Evolutionary conservation across 2,888 invertebrate genomes (phyloP).

Genomic region (Parasteatoda lunata): DNA sequence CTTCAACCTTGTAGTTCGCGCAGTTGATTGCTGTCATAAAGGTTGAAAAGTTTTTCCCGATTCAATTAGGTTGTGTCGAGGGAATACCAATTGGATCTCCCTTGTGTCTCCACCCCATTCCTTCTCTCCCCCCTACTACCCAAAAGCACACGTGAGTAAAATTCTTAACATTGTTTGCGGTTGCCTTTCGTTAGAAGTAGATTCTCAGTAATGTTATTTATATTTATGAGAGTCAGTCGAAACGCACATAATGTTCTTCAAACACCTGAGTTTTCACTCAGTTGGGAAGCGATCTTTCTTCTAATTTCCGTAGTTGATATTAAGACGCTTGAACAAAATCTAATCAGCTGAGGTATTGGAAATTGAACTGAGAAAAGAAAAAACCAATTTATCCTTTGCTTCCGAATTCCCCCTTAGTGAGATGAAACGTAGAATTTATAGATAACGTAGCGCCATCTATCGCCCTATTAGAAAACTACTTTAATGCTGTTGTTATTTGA

Average conservation of each 20-base stretch:
- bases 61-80: conserved; percentile 49
- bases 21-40: conserved; percentile 58
- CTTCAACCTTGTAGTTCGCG: not conserved
- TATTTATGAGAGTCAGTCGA: conserved; percentile 32
- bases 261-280: conserved; percentile 7
- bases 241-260: conserved; percentile 22
- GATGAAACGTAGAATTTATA: not conserved
- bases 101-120: not conserved
- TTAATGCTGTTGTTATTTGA: no score
- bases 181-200: conserved; percentile 38
- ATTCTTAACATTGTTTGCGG: conserved; percentile 45
- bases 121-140: not conserved
- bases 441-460: conserved; percentile 34
- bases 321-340: not conserved
- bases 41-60: conserved; percentile 61
- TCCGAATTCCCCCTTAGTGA: not conserved
- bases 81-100: conserved; percentile 60
- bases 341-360: not conserved
- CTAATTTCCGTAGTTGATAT: not conserved
- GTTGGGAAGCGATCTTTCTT: not conserved
- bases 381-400: not conserved
- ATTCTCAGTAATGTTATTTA: conserved; percentile 52
- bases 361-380: not conserved
- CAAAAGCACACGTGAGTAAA: conserved; percentile 39
- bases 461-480: not conserved